phyloP scores from a whole-genome alignment of 2,113 vertebrate species.

The Pipa parva region DNA sequence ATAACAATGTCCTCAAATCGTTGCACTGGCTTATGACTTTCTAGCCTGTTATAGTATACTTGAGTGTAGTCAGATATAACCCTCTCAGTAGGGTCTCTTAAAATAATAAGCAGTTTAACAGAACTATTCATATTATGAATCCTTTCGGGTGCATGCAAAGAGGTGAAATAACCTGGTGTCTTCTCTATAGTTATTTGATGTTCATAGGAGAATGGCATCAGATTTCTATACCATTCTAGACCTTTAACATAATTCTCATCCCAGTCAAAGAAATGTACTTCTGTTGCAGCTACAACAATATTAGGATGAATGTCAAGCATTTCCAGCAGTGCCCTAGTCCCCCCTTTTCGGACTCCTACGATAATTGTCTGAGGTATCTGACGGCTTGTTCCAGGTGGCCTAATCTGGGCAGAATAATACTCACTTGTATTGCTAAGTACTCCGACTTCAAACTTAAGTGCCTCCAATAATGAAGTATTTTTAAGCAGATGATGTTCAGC shows the following conservation, averaged over 20 bases:
- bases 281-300: constrained; percentile 83
- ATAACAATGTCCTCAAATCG: constrained; percentile 87
- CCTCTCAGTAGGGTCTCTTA: constrained; percentile 83
- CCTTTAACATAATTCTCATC: constrained; percentile 88
- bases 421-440: constrained; percentile 64
- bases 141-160: constrained; percentile 77
- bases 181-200: constrained; percentile 91
- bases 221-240: constrained; percentile 81
- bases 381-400: constrained; percentile 74
- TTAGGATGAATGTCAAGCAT: constrained; percentile 91
- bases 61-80: constrained; percentile 93
- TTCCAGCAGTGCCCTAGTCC: constrained; percentile 83
- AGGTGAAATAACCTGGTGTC: constrained; percentile 90
- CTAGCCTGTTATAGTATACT: constrained; percentile 88
- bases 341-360: constrained; percentile 88
- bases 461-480: constrained; percentile 57
- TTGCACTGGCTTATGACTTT: constrained; percentile 88
- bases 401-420: constrained; percentile 57
- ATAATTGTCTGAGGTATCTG: constrained; percentile 84
- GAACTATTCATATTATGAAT: constrained; percentile 88
- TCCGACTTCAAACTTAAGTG: constrained; percentile 56
- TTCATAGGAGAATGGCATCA: constrained; percentile 87
- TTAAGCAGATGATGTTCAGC: constrained; percentile 53
- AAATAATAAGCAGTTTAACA: constrained; percentile 82
- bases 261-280: constrained; percentile 94